Conservation (phyloP, 2,888 invertebrate genomes). For the Zonitis immaculata region DNA sequence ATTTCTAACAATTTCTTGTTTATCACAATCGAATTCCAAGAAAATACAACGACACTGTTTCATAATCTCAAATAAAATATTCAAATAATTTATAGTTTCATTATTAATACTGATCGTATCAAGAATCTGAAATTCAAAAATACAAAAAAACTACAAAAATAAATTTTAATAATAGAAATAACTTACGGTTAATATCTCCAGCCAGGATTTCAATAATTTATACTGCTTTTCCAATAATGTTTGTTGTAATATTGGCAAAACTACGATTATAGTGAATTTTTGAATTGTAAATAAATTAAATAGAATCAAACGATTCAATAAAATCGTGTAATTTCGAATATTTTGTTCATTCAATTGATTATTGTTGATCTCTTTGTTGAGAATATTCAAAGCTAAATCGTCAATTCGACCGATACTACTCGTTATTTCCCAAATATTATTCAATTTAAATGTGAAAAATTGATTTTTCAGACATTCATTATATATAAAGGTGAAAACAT, state of each 20-base stretch:
- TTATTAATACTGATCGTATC: constrained; percentile 14
- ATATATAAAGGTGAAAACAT: constrained; percentile 32
- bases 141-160: background rate
- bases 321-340: constrained; percentile 27
- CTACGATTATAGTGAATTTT: constrained; percentile 17
- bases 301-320: constrained; percentile 32
- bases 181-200: constrained; percentile 22
- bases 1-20: constrained; percentile 30
- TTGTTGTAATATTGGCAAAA: constrained; percentile 18
- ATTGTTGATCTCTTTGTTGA: constrained; percentile 26
- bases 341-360: constrained; percentile 28
- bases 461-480: constrained; percentile 36
- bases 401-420: constrained; percentile 31
- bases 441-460: constrained; percentile 28
- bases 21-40: constrained; percentile 32
- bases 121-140: constrained; percentile 20
- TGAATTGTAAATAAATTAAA: constrained; percentile 26
- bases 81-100: constrained; percentile 17
- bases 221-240: constrained; percentile 8
- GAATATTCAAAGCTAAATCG: constrained; percentile 27
- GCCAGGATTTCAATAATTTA: constrained; percentile 10
- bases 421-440: constrained; percentile 21
- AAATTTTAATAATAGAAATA: too few species aligned
- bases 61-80: constrained; percentile 31
- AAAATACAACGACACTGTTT: constrained; percentile 33